These are phyloP conservation scores for Helostoma temminkii DNA, from an alignment of 2,797 vertebrate genomes.

Conservation along the genomic window DNA sequence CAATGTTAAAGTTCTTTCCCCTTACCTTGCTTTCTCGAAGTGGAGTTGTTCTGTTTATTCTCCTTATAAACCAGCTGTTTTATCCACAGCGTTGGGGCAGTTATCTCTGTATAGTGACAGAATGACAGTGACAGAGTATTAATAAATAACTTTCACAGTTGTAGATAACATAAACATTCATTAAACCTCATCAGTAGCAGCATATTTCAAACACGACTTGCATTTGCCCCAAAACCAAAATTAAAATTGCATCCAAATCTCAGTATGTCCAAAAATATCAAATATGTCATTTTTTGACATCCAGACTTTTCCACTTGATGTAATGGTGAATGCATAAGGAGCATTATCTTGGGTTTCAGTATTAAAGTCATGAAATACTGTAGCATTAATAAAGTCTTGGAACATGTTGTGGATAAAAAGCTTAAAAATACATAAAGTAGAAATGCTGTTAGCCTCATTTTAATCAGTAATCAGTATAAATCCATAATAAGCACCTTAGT, in stretches of 20 bases:
- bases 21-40: constrained; percentile 91
- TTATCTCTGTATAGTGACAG: constrained; percentile 90
- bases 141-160: constrained; percentile 17
- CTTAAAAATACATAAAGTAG: constrained; percentile 21
- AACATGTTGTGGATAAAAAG: constrained; percentile 4
- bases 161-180: constrained; percentile 4
- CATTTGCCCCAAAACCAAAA: constrained; percentile 43
- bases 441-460: constrained; percentile 6
- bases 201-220: constrained; percentile 35
- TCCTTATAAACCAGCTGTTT: constrained; percentile 95
- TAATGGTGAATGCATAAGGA: constrained; percentile 32
- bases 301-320: constrained; percentile 48
- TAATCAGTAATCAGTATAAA: constrained; percentile 5
- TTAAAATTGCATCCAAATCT: constrained; percentile 29
- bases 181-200: constrained; percentile 23
- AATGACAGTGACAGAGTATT: constrained; percentile 32
- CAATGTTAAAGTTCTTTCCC: background rate
- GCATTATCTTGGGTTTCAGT: constrained; percentile 22
- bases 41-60: constrained; percentile 92
- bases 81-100: constrained; percentile 96
- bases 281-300: constrained; percentile 48
- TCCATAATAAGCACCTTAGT: constrained; percentile 1
- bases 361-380: constrained; percentile 21
- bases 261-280: constrained; percentile 46
- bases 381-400: background rate